Evolutionary conservation across 2,113 vertebrate species (phyloP), one percentile per base, ranked within the genome.

Genomic region (Zosterops hypoxanthus): DNA sequence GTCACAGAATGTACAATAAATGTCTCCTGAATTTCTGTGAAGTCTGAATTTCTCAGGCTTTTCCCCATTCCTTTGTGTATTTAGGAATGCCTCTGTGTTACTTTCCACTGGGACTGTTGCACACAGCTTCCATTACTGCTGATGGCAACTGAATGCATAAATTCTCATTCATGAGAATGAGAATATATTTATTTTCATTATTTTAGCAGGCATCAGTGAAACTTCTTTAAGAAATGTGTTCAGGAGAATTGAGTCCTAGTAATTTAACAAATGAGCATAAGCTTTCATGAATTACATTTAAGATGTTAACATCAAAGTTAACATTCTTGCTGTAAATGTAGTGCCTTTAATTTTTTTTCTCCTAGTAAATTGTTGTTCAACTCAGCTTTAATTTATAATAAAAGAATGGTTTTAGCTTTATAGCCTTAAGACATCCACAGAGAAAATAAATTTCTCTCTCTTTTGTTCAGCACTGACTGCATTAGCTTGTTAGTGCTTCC

Each of bases 211-310:
- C 64, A 63, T 78, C 78, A 81, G 33, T 66, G 42, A 33, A 92
- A 14, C 33, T 88, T 92, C 80, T 84, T 71, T 71, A 95, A 64
- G 49, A 91, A 91, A 82, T 46, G 3, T 79, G 82, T 87, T 82
- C 71, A 50, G 44, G 65, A 66, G 61, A 88, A 86, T 4, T 52
- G 52, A 78, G 56, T 63, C 47, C 64, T 92, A 44, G 47, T 71
- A 86, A 91, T 71, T 88, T 90, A 61, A 59, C 19, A 71, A 86
- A 90, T 89, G 65, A 92, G 28, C 49, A 39, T 69, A 89, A 91
- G 63, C 66, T 86, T 86, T 89, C 73, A 88, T 77, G 89, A 95
- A 93, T 68, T 75, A 29, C 41, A 21, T 75, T 86, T 80, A 86
- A 53, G 55, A 64, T 83, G 66, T 88, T 90, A 72, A 71, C 21